phyloP scores from a whole-genome alignment of 2,888 invertebrate genomes.

The Nezara viridula region DNA sequence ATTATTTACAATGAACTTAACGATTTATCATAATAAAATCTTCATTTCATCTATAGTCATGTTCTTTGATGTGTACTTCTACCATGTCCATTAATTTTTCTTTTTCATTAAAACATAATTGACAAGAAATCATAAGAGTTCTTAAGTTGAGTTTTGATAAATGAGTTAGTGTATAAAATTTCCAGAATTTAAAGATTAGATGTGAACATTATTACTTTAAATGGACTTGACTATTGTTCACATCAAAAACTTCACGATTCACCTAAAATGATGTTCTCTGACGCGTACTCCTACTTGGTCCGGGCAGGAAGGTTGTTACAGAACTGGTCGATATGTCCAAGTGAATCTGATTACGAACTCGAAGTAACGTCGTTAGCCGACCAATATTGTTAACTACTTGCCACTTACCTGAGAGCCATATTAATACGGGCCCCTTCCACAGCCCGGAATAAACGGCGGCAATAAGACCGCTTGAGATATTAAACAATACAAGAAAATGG shows the following conservation, averaged over 20 bases:
- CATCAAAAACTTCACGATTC: no score
- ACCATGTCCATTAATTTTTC: no score
- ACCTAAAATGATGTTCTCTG: not conserved
- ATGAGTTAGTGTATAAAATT: no score
- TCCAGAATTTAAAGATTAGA: no score
- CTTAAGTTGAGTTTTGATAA: no score
- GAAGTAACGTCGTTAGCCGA: not conserved
- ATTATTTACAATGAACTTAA: no score
- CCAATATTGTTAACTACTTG: conserved; percentile 14
- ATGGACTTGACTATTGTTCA: not conserved
- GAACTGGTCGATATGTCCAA: not conserved
- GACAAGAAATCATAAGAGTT: no score
- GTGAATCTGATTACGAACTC: not conserved
- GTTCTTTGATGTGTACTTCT: no score
- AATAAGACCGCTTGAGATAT: not conserved
- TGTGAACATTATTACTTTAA: no score
- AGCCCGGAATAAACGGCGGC: not conserved
- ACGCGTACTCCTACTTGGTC: not conserved
- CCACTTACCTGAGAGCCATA: conserved; percentile 5
- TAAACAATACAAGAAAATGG: conserved; percentile 27
- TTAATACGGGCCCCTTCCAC: not conserved
- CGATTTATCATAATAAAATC: no score
- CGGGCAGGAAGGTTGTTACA: not conserved
- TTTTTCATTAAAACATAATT: no score
- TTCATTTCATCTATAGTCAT: no score